Conservation (phyloP, 2,797 vertebrate genomes). For the Siniperca undulata region DNA sequence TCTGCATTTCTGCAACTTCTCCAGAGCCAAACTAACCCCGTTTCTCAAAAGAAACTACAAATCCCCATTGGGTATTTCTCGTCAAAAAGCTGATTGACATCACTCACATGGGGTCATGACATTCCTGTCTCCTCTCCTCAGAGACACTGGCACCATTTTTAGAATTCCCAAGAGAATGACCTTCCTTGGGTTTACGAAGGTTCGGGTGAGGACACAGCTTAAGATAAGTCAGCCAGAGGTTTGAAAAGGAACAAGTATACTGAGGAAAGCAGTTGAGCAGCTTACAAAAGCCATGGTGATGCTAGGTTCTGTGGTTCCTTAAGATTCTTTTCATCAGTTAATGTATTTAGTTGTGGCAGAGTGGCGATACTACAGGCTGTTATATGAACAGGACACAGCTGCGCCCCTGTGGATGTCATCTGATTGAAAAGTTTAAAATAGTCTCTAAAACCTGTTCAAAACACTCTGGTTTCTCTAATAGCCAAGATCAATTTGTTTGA, state of each 20-base stretch:
- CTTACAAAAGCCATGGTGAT: slow-evolving; percentile 61
- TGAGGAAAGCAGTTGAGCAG: slow-evolving; percentile 57
- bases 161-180: slow-evolving; percentile 71
- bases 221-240: slow-evolving; percentile 68
- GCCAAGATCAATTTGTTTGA: slow-evolving; percentile 54
- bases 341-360: slow-evolving; percentile 23
- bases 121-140: slow-evolving; percentile 70
- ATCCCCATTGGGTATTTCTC: slow-evolving; percentile 56
- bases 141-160: slow-evolving; percentile 79
- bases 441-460: slow-evolving; percentile 48
- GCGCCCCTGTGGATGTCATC: slow-evolving; percentile 30
- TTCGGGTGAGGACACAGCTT: slow-evolving; percentile 60
- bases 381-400: slow-evolving; percentile 51
- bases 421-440: slow-evolving; percentile 41
- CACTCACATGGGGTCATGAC: slow-evolving; percentile 79
- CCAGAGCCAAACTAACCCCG: slow-evolving; percentile 43
- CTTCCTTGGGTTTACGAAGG: slow-evolving; percentile 63
- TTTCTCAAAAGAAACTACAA: slow-evolving; percentile 57
- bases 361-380: slow-evolving; percentile 44
- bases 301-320: slow-evolving; percentile 34
- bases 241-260: slow-evolving; percentile 50
- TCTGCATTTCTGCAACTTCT: slow-evolving; percentile 39
- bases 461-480: slow-evolving; percentile 25
- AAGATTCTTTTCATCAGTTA: slow-evolving; percentile 34
- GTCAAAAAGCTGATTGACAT: slow-evolving; percentile 77